Base-by-base conservation (phyloP, 1,140 invertebrate genomes). In the Euglossa dilemma region DNA sequence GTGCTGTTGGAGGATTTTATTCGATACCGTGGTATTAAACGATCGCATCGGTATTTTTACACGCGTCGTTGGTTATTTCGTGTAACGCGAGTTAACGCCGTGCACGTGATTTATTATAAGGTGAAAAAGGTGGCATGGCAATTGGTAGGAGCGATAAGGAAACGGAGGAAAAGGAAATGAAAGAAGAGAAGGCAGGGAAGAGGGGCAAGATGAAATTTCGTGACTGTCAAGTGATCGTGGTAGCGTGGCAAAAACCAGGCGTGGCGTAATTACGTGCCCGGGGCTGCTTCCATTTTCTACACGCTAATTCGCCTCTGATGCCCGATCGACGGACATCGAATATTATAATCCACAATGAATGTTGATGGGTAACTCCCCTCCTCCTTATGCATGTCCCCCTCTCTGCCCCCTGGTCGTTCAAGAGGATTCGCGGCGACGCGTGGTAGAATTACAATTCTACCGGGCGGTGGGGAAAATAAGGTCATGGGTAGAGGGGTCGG, bases 261-360 rank as follows among this genome's bases (percentile, higher is more conserved):
- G 75, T 70, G 81, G 75, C 81, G 57, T 77, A 77, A 83, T 83
- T 83, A 78, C 12, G 67, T 25, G 66, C 54, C 83, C 67, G 12
- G 56, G 57, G 87, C 63, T 81, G 84, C 87, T 89, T 85, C 87
- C 87, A 89, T 89, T 89, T 89, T 89, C 87, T 89, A 85, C 75
- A 61, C 66, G 84, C 85, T 89, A 89, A 89, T 88, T 86, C 87
- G 84, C 69, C 72, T 75, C 63, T 61, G 78, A 80, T 63, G 84
- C 63, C 80, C 75, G 77, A 88, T 89, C 87, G 87, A 84, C 84
- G 87, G 77, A 84, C 87, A 88, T 88, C 84, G 84, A 73, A 89
- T 88, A 88, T 88, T 88, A 88, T 89, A 88, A 88, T 86, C 84
- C 83, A 86, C 80, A 75, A 73, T 87, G 85, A 88, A 88, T 87